Conservation (phyloP, 1,140 invertebrate species). For the Leptinotarsa undecemlineata region DNA sequence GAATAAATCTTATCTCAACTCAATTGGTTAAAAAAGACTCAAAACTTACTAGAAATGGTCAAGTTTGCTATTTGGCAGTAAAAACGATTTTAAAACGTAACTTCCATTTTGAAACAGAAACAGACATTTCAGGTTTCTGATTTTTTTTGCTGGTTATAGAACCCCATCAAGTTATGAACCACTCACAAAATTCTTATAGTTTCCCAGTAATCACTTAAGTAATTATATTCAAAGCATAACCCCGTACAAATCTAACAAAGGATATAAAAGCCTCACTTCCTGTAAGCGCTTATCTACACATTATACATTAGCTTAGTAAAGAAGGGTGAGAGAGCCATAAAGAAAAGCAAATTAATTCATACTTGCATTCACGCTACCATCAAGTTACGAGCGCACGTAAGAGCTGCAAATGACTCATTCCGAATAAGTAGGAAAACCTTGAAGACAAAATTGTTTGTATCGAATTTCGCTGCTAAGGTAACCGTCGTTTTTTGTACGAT, state of each 20-base stretch:
- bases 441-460: neutral
- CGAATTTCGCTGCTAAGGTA: neutral
- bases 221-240: neutral
- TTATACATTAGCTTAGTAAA: conserved; percentile 1
- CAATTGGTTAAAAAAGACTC: too few species aligned
- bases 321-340: neutral
- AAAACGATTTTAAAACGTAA: too few species aligned
- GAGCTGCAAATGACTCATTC: neutral
- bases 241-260: neutral
- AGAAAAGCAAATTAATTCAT: conserved; percentile 4
- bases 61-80: too few species aligned
- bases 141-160: too few species aligned
- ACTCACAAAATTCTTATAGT: too few species aligned
- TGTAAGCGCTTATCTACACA: neutral
- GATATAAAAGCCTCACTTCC: neutral
- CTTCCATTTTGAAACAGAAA: too few species aligned
- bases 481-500: neutral
- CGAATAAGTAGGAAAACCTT: neutral
- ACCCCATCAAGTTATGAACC: too few species aligned
- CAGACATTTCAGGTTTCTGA: too few species aligned
- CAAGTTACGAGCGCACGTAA: neutral
- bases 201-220: too few species aligned
- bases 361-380: neutral
- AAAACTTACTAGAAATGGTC: too few species aligned
- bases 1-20: too few species aligned